Evolutionary conservation across 2,888 invertebrate genomes (phyloP).

Genomic region (Heliconius hortense): DNA sequence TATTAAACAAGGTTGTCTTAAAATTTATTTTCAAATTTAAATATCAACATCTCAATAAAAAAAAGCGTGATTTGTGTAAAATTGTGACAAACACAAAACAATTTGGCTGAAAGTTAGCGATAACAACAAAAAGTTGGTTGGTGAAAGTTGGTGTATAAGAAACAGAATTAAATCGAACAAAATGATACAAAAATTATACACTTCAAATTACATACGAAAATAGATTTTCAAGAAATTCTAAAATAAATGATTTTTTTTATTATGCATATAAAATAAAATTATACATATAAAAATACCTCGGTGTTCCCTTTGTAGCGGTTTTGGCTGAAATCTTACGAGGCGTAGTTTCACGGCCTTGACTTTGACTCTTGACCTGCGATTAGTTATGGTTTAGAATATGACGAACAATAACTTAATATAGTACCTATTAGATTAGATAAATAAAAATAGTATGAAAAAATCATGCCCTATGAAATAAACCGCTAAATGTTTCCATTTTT

Average conservation of each 20-base stretch:
- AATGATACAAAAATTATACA: constrained; percentile 1
- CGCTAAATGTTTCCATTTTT: no score
- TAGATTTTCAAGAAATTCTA: background rate
- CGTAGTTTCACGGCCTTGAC: constrained; percentile 74
- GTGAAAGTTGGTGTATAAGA: background rate
- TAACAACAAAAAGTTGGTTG: background rate
- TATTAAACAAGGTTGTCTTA: background rate
- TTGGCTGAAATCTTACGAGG: constrained; percentile 85
- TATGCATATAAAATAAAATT: background rate
- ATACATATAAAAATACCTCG: constrained; percentile 67
- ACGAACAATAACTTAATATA: background rate
- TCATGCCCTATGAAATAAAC: no score
- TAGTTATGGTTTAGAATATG: background rate
- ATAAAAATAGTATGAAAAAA: background rate
- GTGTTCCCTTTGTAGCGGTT: constrained; percentile 76
- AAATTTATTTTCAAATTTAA: background rate
- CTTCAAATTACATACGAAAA: background rate
- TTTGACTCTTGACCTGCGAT: constrained; percentile 82
- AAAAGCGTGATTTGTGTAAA: constrained; percentile 37
- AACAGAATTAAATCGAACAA: background rate
- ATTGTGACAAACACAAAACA: constrained; percentile 8
- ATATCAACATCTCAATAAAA: constrained; percentile 12
- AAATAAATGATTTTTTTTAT: background rate
- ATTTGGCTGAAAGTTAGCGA: constrained; percentile 1
- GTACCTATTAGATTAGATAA: background rate